Evolutionary conservation across 2,113 vertebrate genomes (phyloP).

Genomic region (Perognathus longimembris): DNA sequence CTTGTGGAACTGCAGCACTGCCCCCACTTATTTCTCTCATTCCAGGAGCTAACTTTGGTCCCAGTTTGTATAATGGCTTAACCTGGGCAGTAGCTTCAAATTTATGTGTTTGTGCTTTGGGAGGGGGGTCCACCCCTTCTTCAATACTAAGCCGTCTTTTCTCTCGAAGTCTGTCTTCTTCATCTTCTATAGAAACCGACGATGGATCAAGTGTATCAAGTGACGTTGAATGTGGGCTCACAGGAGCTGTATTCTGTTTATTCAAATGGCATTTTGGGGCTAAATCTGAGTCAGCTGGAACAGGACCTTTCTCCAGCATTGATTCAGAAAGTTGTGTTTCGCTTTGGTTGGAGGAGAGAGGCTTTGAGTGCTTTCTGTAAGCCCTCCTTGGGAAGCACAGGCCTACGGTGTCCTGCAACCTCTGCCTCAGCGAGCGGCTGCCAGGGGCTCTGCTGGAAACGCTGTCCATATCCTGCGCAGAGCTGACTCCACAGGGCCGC

Average conservation of each 20-base stretch:
- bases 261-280: slow-evolving; percentile 99
- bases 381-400: slow-evolving; percentile 94
- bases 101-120: slow-evolving; percentile 98
- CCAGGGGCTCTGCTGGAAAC: slow-evolving; percentile 89
- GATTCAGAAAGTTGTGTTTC: slow-evolving; percentile 99
- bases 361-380: slow-evolving; percentile 91
- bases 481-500: slow-evolving; percentile 92
- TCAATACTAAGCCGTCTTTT: slow-evolving; percentile 97
- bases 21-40: slow-evolving; percentile 93
- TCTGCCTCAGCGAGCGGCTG: slow-evolving; percentile 92
- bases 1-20: slow-evolving; percentile 79
- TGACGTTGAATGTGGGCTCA: slow-evolving; percentile 96
- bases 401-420: slow-evolving; percentile 95
- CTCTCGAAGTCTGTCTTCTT: slow-evolving; percentile 96
- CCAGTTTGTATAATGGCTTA: slow-evolving; percentile 97
- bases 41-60: slow-evolving; percentile 98
- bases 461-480: slow-evolving; percentile 92
- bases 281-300: slow-evolving; percentile 96
- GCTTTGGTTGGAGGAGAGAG: slow-evolving; percentile 93
- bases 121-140: slow-evolving; percentile 98
- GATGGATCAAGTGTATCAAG: slow-evolving; percentile 95
- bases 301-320: slow-evolving; percentile 99
- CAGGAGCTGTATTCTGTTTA: slow-evolving; percentile 98
- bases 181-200: slow-evolving; percentile 95
- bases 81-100: slow-evolving; percentile 97